Percentiles rank a stretch among this genome's conserved stretches.
phyloP scores from a whole-genome alignment of 2,113 vertebrate genomes.

The Panthera tigris region DNA sequence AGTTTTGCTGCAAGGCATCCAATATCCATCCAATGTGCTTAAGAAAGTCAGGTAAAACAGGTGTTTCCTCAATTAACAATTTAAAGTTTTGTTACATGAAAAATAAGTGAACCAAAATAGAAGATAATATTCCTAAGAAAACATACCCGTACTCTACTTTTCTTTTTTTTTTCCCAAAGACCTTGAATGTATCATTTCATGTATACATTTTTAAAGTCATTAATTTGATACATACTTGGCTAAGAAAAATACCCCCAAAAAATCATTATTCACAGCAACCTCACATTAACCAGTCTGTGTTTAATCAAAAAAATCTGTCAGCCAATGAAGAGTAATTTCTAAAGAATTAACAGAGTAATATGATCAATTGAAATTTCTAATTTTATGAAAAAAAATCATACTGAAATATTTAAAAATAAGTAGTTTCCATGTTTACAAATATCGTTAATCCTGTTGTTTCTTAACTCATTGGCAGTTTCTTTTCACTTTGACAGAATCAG shows the following conservation, averaged over 20 bases:
- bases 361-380: slow-evolving; percentile 47
- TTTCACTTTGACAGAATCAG: slow-evolving; percentile 28
- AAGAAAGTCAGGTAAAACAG: slow-evolving; percentile 76
- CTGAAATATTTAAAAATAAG: slow-evolving; percentile 53
- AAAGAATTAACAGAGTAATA: slow-evolving; percentile 47
- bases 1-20: slow-evolving; percentile 69
- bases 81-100: slow-evolving; percentile 58
- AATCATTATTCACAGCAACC: slow-evolving; percentile 52
- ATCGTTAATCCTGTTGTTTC: slow-evolving; percentile 33
- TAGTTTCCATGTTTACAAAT: slow-evolving; percentile 38
- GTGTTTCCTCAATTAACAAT: slow-evolving; percentile 77
- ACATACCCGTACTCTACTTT: slow-evolving; percentile 44
- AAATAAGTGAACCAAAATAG: slow-evolving; percentile 64
- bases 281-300: slow-evolving; percentile 52
- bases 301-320: slow-evolving; percentile 60
- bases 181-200: slow-evolving; percentile 60
- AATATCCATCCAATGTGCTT: slow-evolving; percentile 38
- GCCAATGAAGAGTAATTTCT: slow-evolving; percentile 37
- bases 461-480: neutral
- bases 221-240: slow-evolving; percentile 51
- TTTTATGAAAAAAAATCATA: slow-evolving; percentile 36
- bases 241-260: slow-evolving; percentile 35
- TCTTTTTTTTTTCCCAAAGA: slow-evolving; percentile 64
- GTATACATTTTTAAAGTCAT: slow-evolving; percentile 71
- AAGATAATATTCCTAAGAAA: slow-evolving; percentile 73